phyloP scores from a whole-genome alignment of 2,113 vertebrate species.

The Atractosteus spatula region DNA sequence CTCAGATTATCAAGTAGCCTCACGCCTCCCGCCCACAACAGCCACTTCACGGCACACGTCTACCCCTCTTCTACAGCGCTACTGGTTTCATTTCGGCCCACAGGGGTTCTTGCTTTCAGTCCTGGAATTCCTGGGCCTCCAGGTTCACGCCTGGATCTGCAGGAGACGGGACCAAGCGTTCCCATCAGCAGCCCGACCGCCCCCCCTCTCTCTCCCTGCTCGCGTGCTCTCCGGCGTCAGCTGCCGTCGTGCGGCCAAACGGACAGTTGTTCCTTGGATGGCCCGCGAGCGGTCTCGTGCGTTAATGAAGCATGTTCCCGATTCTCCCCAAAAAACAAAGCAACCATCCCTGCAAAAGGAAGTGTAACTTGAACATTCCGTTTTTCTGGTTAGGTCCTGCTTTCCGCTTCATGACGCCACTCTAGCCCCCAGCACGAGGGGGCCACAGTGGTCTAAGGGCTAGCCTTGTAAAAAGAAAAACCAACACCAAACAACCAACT shows the following conservation, averaged over 20 bases:
- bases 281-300: neutral
- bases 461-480: conserved; percentile 30
- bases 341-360: neutral
- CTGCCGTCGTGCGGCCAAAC: conserved; percentile 2
- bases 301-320: neutral
- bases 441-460: conserved; percentile 57
- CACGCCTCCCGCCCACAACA: neutral
- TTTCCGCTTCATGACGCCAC: neutral
- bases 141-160: no score
- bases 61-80: conserved; percentile 8
- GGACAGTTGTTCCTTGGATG: neutral
- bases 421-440: neutral
- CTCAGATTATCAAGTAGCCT: conserved; percentile 97
- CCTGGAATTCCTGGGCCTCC: no score
- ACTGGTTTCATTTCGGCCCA: neutral
- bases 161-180: no score
- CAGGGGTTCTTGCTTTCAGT: no score
- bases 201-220: no score
- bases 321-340: neutral
- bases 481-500: neutral
- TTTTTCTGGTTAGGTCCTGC: neutral
- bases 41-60: neutral
- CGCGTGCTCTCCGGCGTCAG: neutral
- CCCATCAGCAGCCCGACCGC: no score
- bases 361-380: neutral